These are phyloP conservation scores for Drosophila simulans DNA, from an alignment of 1,140 invertebrate species.

Conservation along the genomic window DNA sequence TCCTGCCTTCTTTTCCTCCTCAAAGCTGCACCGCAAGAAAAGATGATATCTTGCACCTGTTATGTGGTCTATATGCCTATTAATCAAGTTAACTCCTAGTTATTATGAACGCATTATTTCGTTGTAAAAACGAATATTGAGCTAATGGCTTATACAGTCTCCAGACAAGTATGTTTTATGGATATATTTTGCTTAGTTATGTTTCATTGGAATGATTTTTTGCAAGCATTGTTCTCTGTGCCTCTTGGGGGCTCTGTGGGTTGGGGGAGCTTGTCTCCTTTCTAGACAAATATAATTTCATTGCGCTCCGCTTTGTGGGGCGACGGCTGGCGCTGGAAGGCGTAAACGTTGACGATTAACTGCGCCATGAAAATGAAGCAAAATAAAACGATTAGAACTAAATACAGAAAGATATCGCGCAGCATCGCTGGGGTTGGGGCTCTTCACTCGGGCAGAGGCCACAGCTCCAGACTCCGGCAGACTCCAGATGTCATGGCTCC, in stretches of 20 bases:
- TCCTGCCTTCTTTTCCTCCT: constrained; percentile 7
- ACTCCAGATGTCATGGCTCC: constrained; percentile 57
- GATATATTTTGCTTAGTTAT: not conserved
- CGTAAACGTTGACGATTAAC: constrained; percentile 84
- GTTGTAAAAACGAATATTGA: not conserved
- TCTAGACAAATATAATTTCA: constrained; percentile 83
- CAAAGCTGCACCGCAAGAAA: constrained; percentile 4
- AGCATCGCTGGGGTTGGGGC: constrained; percentile 53
- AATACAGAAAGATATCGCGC: constrained; percentile 84
- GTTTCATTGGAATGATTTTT: not conserved
- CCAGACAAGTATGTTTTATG: not conserved
- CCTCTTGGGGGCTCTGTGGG: not conserved
- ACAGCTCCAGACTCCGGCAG: constrained; percentile 39
- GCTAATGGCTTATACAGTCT: not conserved
- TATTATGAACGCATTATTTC: not conserved
- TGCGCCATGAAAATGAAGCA: constrained; percentile 84
- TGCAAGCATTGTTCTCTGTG: constrained; percentile 4
- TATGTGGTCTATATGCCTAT: not conserved
- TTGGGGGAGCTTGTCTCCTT: not conserved
- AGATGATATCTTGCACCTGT: not conserved
- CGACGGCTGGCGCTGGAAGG: constrained; percentile 78
- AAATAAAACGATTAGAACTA: constrained; percentile 84
- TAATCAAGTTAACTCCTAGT: no score
- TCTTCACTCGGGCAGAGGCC: constrained; percentile 38
- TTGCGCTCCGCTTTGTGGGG: constrained; percentile 73